Evolutionary conservation across 2,888 invertebrate species (phyloP), one percentile per base, ranked within the genome.

Genomic region (Amblyteles armatorius): DNA sequence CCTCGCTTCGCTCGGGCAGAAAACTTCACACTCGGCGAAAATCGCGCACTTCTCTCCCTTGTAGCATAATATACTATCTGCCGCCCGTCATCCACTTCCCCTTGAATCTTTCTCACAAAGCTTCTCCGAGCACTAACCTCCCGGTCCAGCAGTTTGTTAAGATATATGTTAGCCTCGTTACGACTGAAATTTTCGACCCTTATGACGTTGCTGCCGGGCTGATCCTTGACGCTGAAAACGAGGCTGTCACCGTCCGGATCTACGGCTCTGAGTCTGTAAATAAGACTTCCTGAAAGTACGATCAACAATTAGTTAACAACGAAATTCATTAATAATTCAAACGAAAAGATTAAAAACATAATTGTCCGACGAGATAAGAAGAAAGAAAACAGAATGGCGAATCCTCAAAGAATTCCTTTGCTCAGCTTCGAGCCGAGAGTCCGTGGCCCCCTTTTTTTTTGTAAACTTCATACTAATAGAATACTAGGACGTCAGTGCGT

Each of bases 61-160:
- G 40, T 40, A 11, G 40, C 40, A 9, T 40, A 40, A 40, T 40
- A 11, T 40, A 40, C 40, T 11, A 40, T 40, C 40, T 2, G 3
- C 3, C 7, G 1, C 16, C n/a, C n/a, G 16, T 33, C 3, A 63
- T n/a, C 63, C 29, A 48, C 0, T 48, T 16, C 16, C 3, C 4
- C 44, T 44, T 11, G 13, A 44, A 13, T 11, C 2, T 63, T 16
- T 16, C 3, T n/a, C 33, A 16, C 29, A 13, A 29, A 29, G 26
- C 13, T 57, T 57, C 57, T 57, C 33, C 6, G 36, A 16, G 55
- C 67, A 84, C 72, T 88, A 94, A 97, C 98, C 96, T 98, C 98
- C 94, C 98, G 95, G 95, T 98, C 98, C 91, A 98, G 95, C 94
- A 97, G 97, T 95, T 97, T 97, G 94, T 97, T 96, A 93, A 98